Evolutionary conservation across 2,797 vertebrate species (phyloP).

Genomic region (Sandelia bainsii): DNA sequence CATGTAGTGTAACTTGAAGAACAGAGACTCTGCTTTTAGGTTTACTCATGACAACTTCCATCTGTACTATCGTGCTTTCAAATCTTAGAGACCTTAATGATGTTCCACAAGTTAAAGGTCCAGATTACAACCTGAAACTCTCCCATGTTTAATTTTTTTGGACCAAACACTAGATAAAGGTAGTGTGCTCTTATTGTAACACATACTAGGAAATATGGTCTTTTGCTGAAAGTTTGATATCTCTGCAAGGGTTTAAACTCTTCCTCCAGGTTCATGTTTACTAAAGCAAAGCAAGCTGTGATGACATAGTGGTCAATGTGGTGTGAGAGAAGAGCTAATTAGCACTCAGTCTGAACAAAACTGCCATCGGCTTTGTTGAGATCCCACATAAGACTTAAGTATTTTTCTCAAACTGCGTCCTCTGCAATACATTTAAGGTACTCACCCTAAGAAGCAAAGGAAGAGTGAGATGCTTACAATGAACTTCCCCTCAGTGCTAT

Average conservation of each 20-base stretch:
- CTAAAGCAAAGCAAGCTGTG: conserved; percentile 53
- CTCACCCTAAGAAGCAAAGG: conserved; percentile 41
- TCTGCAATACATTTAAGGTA: conserved; percentile 13
- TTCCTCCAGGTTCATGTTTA: conserved; percentile 48
- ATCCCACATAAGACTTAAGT: conserved; percentile 59
- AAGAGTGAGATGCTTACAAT: conserved; percentile 59
- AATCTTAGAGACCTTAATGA: conserved; percentile 18
- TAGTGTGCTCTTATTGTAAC: neutral
- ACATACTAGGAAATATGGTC: conserved; percentile 10
- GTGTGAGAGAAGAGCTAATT: conserved; percentile 55
- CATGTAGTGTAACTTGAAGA: conserved; percentile 42
- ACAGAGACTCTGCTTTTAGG: conserved; percentile 23
- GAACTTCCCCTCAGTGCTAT: conserved; percentile 62
- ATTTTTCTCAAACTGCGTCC: conserved; percentile 51
- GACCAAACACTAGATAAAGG: conserved; percentile 5
- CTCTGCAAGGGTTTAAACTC: conserved; percentile 47
- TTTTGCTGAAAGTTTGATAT: conserved; percentile 36
- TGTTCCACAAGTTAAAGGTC: conserved; percentile 16
- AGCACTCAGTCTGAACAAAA: conserved; percentile 67
- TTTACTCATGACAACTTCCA: conserved; percentile 33
- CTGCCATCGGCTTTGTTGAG: conserved; percentile 71
- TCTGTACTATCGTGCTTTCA: conserved; percentile 10
- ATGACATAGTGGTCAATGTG: conserved; percentile 40
- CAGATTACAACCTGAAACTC: neutral
- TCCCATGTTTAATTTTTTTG: neutral